Evolutionary conservation across 2,113 vertebrate genomes (phyloP), one percentile per base, ranked within the genome.

Genomic region (Cercopithecus mona): DNA sequence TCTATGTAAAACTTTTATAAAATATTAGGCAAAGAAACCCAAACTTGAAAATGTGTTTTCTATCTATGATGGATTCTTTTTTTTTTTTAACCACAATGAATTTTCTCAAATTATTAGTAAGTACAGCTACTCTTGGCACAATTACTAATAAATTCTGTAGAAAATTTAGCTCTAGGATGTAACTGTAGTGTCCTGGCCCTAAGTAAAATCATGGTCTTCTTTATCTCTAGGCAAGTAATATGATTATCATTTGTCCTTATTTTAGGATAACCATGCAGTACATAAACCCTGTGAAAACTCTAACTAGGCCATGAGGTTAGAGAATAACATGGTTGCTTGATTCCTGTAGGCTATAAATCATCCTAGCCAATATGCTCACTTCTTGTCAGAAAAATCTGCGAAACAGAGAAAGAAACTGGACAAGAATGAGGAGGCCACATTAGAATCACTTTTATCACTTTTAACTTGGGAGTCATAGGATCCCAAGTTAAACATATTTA

Each of bases 241-340:
- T 57, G 55, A 80, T 94, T 89, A 80, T 70, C 8, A 40, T 82
- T 96, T 96, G 68, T 87, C 78, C 79, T 90, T 95, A 83, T 93
- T 83, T 87, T 97, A 90, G 66, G 66, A 45, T 87, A 89, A 83
- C 40, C 32, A 32, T 45, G 12, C 17, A 38, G 12, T 80, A 97
- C 61, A 82, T 92, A 81, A 91, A 40, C 27, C 45, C 68, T 79
- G 10, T 43, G 73, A 93, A 76, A 81, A 79, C 12, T 73, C 30
- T 57, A 97, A 66, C 25, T 55, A 79, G 93, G 52, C 43, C 48
- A 40, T 30, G 27, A 82, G 38, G 52, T 93, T 86, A 45, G 22
- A 88, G 66, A 84, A 92, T 35, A 96, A 78, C n/a, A 30, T 10
- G 45, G 30, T 48, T 73, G 9, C 59, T 79, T 83, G 83, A 61